Evolutionary conservation across 2,888 invertebrate genomes (phyloP), one percentile per base, ranked within the genome.

Genomic region (Bombylius major): DNA sequence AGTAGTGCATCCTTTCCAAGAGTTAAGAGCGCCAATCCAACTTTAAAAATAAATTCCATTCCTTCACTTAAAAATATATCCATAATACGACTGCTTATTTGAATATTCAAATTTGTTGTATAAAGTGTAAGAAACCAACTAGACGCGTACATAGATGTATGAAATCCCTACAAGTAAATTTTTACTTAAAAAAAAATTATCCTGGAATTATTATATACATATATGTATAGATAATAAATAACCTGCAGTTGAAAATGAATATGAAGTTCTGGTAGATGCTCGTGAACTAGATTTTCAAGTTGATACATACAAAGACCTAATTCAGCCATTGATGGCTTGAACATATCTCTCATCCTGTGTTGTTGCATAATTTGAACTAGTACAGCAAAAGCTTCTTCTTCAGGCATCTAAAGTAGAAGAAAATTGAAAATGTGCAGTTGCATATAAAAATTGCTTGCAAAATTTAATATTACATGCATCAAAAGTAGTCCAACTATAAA

Each of bases 101-200:
- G 89, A 62, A 98, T 77, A 34, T 94, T 87, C 48, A 99, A 79
- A 4, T 94, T 89, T 7, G 98, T 97, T 4, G 98, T 95, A 75
- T 96, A 99, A n/a, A 99, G 78, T 0, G 99, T 99, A 49, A 99
- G 82, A 75, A 99, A 99, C 98, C 98, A 99, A 62, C 94, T 91
- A 62, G 94, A 95, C 11, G 98, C 97, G 71, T 97, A 98, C 86
- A 97, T 92, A 11, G 95, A 92, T 1, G 97, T 96, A 74, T 93
- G 93, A 77, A 98, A 96, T 75, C 88, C 87, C 85, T 86, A 32
- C 1, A 55, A 55, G 32, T 23, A 47, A 51, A 44, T 49, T 31
- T 13, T n/a, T 14, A 36, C 36, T 8, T 36, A 1, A 36, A 36
- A 7, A 3, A 36, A 36, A 5, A 55, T 51, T 42, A 5, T 7